Evolutionary conservation across 64 coral and sea anemone species (phyloP).

Genomic region (Platygyra sinensis): DNA sequence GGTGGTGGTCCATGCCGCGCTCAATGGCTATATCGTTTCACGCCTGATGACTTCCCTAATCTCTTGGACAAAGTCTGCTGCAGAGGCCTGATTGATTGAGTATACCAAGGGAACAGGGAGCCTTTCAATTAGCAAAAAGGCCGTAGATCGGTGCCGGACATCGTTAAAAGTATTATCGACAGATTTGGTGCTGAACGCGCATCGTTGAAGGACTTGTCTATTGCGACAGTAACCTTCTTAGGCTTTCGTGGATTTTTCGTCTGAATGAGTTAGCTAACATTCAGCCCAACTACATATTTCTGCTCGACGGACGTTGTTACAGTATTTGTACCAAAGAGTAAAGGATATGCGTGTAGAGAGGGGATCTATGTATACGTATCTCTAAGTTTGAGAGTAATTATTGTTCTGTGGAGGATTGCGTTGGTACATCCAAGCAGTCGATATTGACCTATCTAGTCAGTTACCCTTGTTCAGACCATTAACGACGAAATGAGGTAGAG

Average conservation of each 20-base stretch:
- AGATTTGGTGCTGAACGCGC: background rate
- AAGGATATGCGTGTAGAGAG: no score
- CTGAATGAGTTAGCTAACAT: background rate
- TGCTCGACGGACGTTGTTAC: no score
- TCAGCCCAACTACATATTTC: no score
- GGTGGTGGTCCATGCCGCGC: background rate
- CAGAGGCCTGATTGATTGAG: background rate
- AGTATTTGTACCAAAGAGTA: no score
- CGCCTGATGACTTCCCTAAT: background rate
- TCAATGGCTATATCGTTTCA: conserved; percentile 3
- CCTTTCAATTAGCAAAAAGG: background rate
- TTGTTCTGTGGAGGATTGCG: no score
- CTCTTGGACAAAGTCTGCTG: conserved; percentile 19
- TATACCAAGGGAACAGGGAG: conserved; percentile 24
- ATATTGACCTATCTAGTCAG: no score
- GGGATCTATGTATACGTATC: no score
- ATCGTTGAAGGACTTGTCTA: conserved; percentile 17
- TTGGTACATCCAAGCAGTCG: no score
- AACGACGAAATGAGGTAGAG: no score
- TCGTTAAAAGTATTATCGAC: conserved; percentile 10
- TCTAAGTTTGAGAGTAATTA: no score
- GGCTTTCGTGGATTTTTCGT: conserved; percentile 28
- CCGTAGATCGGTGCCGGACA: background rate
- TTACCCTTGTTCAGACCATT: no score
- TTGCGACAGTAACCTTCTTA: background rate